Evolutionary conservation across 2,888 invertebrate genomes (phyloP), one percentile per base, ranked within the genome.

Genomic region (Spodoptera littoralis): DNA sequence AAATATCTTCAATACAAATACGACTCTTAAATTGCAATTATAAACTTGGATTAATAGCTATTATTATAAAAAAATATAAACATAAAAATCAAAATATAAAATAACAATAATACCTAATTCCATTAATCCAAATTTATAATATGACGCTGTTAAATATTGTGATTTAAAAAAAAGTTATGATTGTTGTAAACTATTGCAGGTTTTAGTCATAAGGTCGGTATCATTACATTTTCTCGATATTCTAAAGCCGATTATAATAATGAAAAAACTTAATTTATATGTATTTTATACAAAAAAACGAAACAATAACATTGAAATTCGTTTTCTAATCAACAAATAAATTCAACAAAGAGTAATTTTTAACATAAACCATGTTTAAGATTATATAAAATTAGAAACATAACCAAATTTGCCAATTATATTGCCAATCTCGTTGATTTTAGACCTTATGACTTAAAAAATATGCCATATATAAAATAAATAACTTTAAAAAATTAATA

Each of bases 1-100:
- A 82, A 79, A 81, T 77, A 77, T 74, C 49, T 30, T 63, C 70
- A 73, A 75, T 74, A 73, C 69, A 76, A 73, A 81, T 78, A 70
- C 70, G 66, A 73, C 65, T 73, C 58, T 67, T 71, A 71, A 1
- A 79, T 69, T 43, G 70, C 63, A 65, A 67, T 60, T 48, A 24
- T 42, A 56, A 55, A 66, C 27, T 60, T 60, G 42, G 43, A 74
- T 50, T 60, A 51, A 51, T n/a, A 66, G 45, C 52, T 30, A 24
- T 12, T n/a, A 2, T 18, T 18, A 18, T 18, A 65, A 64, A 45
- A n/a, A 9, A 52, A 69, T 13, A 1, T 22, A 24, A 52, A 46
- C 11, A 9, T 22, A 53, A 13, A 54, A 27, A 43, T 27, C 27
- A 4, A 49, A 46, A 43, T 27, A 36, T 36, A 8, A 36, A 36